A percentile compares a stretch with the other conserved stretches of the same genome.
phyloP scores from a whole-genome alignment of 2,888 invertebrate species.

The Lymantria dispar region DNA sequence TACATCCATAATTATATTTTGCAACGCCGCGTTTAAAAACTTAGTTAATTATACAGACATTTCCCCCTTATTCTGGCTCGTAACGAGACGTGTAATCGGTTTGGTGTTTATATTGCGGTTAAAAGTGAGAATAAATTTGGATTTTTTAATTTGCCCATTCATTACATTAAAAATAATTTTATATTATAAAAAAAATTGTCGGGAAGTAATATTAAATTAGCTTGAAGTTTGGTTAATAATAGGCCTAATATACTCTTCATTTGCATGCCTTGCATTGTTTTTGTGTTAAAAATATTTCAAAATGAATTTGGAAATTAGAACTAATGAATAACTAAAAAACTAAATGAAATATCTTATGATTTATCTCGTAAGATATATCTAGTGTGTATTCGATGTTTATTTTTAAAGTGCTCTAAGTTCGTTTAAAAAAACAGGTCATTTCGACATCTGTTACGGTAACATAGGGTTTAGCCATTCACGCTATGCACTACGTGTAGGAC shows the following conservation, averaged over 20 bases:
- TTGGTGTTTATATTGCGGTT: constrained; percentile 5
- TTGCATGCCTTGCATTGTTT: no score
- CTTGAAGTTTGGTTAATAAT: no score
- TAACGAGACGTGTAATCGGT: constrained; percentile 51
- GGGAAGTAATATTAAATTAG: no score
- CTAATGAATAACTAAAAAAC: no score
- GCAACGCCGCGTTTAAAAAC: constrained; percentile 44
- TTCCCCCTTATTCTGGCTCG: constrained; percentile 58
- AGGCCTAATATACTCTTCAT: no score
- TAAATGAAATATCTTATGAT: constrained; percentile 45
- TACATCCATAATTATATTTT: constrained; percentile 36
- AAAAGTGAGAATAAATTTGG: constrained; percentile 7
- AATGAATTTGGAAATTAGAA: neutral
- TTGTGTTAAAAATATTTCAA: neutral
- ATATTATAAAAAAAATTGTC: neutral
- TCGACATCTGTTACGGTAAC: constrained; percentile 58
- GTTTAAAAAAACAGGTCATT: constrained; percentile 62
- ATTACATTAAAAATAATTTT: neutral
- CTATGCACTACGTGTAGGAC: constrained; percentile 47
- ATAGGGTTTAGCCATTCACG: constrained; percentile 49
- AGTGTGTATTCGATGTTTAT: constrained; percentile 47
- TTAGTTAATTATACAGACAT: constrained; percentile 53
- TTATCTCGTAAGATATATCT: constrained; percentile 26
- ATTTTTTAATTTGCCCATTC: neutral
- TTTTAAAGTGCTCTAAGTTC: constrained; percentile 53